phyloP scores from a whole-genome alignment of 2,797 vertebrate genomes.

The Oreortyx pictus region DNA sequence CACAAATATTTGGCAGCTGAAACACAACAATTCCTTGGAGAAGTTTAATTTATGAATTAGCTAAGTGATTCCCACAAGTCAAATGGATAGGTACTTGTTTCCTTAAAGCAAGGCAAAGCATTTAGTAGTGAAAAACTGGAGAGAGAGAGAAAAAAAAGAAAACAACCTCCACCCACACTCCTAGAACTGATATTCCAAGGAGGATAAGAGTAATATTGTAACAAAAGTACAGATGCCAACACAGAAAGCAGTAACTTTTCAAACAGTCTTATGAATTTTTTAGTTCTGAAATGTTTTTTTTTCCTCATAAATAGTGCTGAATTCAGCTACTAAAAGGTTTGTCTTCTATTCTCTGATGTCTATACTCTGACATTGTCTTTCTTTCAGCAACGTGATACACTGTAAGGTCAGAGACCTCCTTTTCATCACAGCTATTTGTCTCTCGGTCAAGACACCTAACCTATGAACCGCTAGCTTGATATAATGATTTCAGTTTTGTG shows the following conservation, averaged over 20 bases:
- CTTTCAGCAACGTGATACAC: not conserved
- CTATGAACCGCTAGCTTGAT: not conserved
- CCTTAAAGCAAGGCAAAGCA: slow-evolving; percentile 67
- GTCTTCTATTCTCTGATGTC: not conserved
- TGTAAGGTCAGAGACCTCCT: not conserved
- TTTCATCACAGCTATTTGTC: not conserved
- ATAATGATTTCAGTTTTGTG: not conserved
- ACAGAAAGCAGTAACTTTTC: not conserved
- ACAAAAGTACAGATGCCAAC: not conserved
- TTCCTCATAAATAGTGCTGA: not conserved
- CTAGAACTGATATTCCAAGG: not conserved
- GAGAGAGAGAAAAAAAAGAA: not conserved
- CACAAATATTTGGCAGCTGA: slow-evolving; percentile 62
- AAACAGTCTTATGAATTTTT: not conserved
- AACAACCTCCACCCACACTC: not conserved
- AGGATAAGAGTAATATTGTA: not conserved
- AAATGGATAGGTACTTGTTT: slow-evolving; percentile 59
- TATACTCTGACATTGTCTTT: not conserved
- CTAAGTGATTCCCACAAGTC: slow-evolving; percentile 72
- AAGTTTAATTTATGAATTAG: slow-evolving; percentile 74
- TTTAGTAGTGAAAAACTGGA: slow-evolving; percentile 66
- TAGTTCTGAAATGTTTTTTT: not conserved
- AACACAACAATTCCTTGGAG: slow-evolving; percentile 72
- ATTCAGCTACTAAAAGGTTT: not conserved
- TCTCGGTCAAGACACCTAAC: not conserved